Conservation (phyloP, 2,113 vertebrate species). For the Bucco capensis region DNA sequence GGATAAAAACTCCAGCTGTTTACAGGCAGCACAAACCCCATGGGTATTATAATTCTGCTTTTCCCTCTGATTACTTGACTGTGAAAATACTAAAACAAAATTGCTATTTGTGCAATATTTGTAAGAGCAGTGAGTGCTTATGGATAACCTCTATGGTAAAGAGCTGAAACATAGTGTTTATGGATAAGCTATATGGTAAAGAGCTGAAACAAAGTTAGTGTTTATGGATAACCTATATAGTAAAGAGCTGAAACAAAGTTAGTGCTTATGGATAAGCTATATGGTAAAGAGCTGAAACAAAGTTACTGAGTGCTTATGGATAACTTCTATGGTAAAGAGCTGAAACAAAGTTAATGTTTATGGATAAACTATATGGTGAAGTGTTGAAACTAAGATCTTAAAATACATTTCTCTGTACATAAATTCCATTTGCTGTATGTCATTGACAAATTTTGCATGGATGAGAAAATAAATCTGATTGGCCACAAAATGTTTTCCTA, state of each 20-base stretch:
- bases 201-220: neutral
- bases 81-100: neutral
- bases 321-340: neutral
- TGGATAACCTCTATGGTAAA: neutral
- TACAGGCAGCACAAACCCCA: neutral
- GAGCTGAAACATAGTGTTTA: neutral
- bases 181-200: neutral
- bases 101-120: neutral
- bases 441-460: neutral
- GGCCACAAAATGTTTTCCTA: neutral
- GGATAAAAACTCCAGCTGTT: neutral
- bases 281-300: neutral
- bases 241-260: too few species aligned
- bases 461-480: neutral
- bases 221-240: neutral
- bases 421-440: neutral
- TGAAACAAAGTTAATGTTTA: neutral
- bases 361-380: neutral
- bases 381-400: neutral
- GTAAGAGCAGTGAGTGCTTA: neutral
- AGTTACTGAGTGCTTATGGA: neutral
- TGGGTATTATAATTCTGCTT: neutral
- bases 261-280: neutral
- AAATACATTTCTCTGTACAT: neutral
- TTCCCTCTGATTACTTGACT: neutral